Percentiles rank a stretch among this genome's conserved stretches.
phyloP scores from a whole-genome alignment of 2,888 invertebrate species.

The Lepidochrysops patricia region DNA sequence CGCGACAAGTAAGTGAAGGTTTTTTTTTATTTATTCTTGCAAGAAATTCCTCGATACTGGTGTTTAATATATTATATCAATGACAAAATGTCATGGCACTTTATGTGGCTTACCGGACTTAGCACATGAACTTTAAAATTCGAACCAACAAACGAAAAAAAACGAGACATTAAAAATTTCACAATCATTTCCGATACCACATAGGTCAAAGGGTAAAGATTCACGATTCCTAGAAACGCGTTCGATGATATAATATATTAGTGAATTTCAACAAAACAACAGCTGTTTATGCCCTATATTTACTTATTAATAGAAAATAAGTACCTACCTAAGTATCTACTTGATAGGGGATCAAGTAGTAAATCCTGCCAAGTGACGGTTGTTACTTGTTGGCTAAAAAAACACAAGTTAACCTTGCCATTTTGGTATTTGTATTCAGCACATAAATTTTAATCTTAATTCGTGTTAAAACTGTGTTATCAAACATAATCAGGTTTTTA shows the following conservation, averaged over 20 bases:
- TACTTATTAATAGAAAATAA: too few relatives aligned
- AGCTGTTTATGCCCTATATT: too few relatives aligned
- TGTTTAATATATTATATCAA: background rate
- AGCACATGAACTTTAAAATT: background rate
- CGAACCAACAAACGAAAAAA: background rate
- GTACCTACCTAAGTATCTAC: too few relatives aligned
- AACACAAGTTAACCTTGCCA: too few relatives aligned
- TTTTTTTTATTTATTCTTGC: background rate
- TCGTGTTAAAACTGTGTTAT: too few relatives aligned
- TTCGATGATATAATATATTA: background rate
- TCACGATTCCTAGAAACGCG: background rate
- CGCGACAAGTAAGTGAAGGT: constrained; percentile 65
- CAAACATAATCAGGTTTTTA: too few relatives aligned
- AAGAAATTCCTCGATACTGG: background rate
- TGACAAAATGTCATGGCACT: background rate
- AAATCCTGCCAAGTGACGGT: too few relatives aligned
- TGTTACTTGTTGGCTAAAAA: too few relatives aligned
- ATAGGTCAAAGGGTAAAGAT: background rate
- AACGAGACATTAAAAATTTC: background rate
- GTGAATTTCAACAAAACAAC: background rate
- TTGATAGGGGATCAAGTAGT: too few relatives aligned
- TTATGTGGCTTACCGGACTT: background rate
- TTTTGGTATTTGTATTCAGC: too few relatives aligned
- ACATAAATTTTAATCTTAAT: too few relatives aligned
- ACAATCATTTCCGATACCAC: background rate